These are phyloP conservation scores for Thalassoma bifasciatum DNA, from an alignment of 2,113 vertebrate genomes.

Conservation along the genomic window DNA sequence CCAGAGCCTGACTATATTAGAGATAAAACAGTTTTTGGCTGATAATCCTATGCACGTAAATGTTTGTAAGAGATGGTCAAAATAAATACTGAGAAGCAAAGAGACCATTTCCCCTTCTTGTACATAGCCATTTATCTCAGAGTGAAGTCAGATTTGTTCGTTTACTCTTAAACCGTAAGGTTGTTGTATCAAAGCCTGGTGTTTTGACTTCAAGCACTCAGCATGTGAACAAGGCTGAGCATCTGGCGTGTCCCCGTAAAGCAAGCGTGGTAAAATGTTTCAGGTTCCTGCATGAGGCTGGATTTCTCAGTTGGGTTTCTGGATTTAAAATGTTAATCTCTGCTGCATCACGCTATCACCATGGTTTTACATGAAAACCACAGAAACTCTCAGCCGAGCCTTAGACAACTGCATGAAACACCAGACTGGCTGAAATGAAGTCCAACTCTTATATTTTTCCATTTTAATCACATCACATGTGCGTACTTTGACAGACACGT, in stretches of 20 bases:
- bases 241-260: slow-evolving; percentile 26
- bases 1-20: slow-evolving; percentile 29
- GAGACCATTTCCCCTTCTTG: slow-evolving; percentile 25
- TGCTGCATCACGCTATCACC: slow-evolving; percentile 11
- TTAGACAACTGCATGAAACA: slow-evolving; percentile 10
- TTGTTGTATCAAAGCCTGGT: background rate
- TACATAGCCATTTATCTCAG: slow-evolving; percentile 27
- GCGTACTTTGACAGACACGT: background rate
- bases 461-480: background rate
- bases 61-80: background rate
- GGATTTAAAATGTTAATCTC: slow-evolving; percentile 29
- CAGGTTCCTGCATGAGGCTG: background rate
- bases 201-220: slow-evolving; percentile 17
- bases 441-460: too few relatives aligned
- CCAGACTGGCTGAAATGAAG: background rate
- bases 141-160: slow-evolving; percentile 19
- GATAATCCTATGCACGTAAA: slow-evolving; percentile 11
- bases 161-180: slow-evolving; percentile 11
- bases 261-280: slow-evolving; percentile 19
- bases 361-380: background rate
- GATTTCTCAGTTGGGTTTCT: slow-evolving; percentile 16
- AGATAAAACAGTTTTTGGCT: slow-evolving; percentile 33
- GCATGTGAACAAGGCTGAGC: background rate
- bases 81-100: slow-evolving; percentile 31
- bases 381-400: slow-evolving; percentile 5